A percentile compares a stretch with the other conserved stretches of the same genome.
These are phyloP conservation scores for Copidosoma floridanum DNA, from an alignment of 1,140 invertebrate species.

Conservation along the genomic window DNA sequence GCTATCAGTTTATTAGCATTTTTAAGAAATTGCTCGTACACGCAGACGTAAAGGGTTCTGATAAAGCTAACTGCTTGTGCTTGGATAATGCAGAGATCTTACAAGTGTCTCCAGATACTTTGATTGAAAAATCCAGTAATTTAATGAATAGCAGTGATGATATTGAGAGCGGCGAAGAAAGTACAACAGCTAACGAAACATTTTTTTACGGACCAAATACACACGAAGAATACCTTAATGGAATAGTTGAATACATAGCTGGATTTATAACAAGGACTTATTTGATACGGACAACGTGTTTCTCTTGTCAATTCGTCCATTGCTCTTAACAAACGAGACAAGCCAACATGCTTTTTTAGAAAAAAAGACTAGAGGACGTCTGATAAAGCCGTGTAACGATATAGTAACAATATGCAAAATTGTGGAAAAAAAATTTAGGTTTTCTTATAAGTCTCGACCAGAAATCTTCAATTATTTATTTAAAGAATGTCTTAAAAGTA, in stretches of 20 bases:
- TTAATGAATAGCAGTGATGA: too few relatives aligned
- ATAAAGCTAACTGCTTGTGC: conserved; percentile 3
- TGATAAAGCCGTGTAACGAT: background rate
- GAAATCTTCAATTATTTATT: background rate
- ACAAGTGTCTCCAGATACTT: background rate
- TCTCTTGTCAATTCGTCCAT: background rate
- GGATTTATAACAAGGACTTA: background rate
- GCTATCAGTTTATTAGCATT: background rate
- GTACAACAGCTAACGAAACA: too few relatives aligned
- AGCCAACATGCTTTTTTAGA: background rate
- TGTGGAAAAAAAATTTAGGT: background rate
- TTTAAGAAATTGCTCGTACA: background rate
- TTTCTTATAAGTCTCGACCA: background rate
- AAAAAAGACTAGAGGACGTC: background rate
- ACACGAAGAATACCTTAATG: too few relatives aligned
- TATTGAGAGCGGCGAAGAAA: too few relatives aligned
- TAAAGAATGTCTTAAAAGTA: background rate
- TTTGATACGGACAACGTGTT: background rate
- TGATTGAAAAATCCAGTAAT: background rate
- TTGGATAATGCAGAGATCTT: conserved; percentile 5
- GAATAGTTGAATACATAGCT: background rate
- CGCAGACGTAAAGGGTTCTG: background rate
- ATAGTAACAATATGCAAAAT: background rate
- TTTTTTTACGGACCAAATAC: background rate
- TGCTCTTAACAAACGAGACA: background rate